A percentile compares a stretch with the other conserved stretches of the same genome.
Evolutionary conservation across 1,140 invertebrate genomes (phyloP).

Genomic region (Brachionus plicatilis): DNA sequence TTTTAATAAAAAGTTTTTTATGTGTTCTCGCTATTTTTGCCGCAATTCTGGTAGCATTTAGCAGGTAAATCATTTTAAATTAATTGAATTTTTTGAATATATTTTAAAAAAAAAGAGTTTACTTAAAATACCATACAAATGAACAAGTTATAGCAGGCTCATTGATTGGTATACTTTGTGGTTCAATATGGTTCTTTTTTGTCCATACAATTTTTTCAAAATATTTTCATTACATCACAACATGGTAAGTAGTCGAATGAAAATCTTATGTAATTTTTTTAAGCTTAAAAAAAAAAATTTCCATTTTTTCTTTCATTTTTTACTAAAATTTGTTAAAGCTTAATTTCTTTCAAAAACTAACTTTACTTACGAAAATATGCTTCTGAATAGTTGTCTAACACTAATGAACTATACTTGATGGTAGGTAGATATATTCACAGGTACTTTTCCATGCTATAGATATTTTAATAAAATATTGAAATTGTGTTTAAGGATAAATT

Average conservation of each 20-base stretch:
- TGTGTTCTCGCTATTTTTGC: conserved; percentile 59
- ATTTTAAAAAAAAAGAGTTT: conserved; percentile 61
- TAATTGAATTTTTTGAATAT: not conserved
- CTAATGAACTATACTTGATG: too few species aligned
- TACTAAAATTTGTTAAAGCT: too few species aligned
- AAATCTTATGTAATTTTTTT: too few species aligned
- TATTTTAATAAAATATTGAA: too few species aligned
- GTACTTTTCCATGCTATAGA: too few species aligned
- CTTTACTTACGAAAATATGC: too few species aligned
- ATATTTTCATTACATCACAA: conserved; percentile 74
- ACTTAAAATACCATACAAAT: conserved; percentile 77
- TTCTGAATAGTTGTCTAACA: too few species aligned
- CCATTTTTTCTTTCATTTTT: too few species aligned
- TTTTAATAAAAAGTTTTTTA: conserved; percentile 61
- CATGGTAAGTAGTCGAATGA: conserved; percentile 64
- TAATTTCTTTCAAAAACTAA: too few species aligned
- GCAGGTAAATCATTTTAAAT: conserved; percentile 50
- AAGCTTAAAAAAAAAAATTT: too few species aligned
- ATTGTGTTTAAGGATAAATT: too few species aligned
- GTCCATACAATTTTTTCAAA: conserved; percentile 75
- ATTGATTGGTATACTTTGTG: conserved; percentile 65
- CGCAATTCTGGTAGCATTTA: conserved; percentile 64
- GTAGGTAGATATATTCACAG: too few species aligned
- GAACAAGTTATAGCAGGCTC: conserved; percentile 74
- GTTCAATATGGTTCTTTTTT: conserved; percentile 69